Conservation (phyloP, 2,797 vertebrate species). For the Phalloptychus januarius region DNA sequence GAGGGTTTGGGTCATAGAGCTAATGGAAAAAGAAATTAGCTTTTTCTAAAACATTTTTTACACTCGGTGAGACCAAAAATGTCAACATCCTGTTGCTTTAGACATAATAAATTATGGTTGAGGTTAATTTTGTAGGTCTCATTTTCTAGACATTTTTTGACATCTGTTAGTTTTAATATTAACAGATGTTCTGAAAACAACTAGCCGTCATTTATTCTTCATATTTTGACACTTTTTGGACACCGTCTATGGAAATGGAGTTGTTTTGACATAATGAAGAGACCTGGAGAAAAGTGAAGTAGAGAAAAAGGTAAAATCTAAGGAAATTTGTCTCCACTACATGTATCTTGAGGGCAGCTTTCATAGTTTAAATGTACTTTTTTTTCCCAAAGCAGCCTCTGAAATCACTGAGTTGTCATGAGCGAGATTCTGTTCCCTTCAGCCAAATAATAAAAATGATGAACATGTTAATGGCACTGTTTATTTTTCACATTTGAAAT, state of each 20-base stretch:
- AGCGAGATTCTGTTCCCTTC: conserved; percentile 26
- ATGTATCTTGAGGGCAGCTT: background rate
- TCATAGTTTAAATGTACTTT: background rate
- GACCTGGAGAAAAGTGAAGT: background rate
- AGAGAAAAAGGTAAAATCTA: background rate
- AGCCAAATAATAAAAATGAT: conserved; percentile 16
- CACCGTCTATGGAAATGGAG: background rate
- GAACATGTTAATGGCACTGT: conserved; percentile 3
- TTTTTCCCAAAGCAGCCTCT: background rate
- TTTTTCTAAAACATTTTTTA: background rate
- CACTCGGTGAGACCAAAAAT: background rate
- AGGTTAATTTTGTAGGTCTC: background rate
- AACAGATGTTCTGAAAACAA: background rate
- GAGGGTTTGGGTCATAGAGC: background rate
- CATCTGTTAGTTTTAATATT: background rate
- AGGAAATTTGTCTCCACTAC: background rate
- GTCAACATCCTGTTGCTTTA: background rate
- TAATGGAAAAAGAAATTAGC: background rate
- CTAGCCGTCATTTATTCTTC: background rate
- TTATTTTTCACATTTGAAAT: conserved; percentile 17
- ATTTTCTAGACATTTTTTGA: background rate
- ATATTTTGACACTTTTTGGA: background rate
- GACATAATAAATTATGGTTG: background rate
- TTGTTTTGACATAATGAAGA: background rate
- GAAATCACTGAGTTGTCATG: conserved; percentile 22